Conservation (phyloP, 2,888 invertebrate genomes). For the Gonocerus acuteangulatus region DNA sequence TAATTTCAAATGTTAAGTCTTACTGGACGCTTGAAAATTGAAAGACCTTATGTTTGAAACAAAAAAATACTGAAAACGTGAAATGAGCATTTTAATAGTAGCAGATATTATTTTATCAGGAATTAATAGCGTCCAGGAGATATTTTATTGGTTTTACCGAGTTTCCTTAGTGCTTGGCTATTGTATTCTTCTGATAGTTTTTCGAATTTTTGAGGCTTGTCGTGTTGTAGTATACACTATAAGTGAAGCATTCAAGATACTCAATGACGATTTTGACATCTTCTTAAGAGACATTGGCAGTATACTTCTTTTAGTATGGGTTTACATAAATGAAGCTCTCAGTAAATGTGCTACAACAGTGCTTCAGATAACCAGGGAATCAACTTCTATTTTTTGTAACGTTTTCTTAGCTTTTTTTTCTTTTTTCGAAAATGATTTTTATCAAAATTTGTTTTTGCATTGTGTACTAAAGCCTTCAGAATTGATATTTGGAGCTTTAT, state of each 20-base stretch:
- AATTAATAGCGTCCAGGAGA: neutral
- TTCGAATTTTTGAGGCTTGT: neutral
- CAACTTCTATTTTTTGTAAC: neutral
- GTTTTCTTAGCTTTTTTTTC: neutral
- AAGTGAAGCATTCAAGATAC: neutral
- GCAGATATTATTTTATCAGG: neutral
- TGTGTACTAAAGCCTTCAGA: neutral
- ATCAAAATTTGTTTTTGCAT: too few relatives aligned
- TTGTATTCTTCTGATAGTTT: neutral
- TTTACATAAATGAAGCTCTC: neutral
- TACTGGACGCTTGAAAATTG: too few relatives aligned
- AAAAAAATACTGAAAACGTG: too few relatives aligned
- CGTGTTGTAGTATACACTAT: neutral
- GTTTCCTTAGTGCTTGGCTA: neutral
- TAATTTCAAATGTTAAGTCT: too few relatives aligned
- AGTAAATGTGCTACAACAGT: too few relatives aligned
- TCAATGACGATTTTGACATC: constrained; percentile 11
- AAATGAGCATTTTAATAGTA: too few relatives aligned
- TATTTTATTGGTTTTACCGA: neutral
- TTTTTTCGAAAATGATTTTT: neutral
- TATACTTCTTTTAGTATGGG: neutral
- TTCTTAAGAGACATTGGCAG: neutral
- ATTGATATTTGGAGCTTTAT: neutral
- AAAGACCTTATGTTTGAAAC: too few relatives aligned
- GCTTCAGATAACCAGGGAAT: neutral